Evolutionary conservation across 2,888 invertebrate genomes (phyloP), one percentile per base, ranked within the genome.

Genomic region (Tyria jacobaeae): DNA sequence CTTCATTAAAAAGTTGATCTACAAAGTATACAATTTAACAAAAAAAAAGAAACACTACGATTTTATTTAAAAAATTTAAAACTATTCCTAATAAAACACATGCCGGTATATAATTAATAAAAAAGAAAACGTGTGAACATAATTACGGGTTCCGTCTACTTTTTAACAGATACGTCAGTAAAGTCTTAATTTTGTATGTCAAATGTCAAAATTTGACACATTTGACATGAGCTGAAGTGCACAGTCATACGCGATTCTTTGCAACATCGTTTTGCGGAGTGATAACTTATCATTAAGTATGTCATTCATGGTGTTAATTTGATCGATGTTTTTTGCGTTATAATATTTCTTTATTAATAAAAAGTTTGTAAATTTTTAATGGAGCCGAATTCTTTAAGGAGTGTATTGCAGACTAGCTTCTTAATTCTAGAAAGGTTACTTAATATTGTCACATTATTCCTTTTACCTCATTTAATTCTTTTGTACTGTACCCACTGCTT

Each of bases 81-180:
- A 61, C 64, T 58, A 68, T 61, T 68, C 64, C 63, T 65, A 68
- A 66, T 62, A 62, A 70, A 57, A 31, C 62, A 52, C 51, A 56
- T 60, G 68, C 84, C 84, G 87, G 76, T 82, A 70, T 91, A 81
- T 92, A 88, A 93, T 92, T 93, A 93, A 88, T 86, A 83, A 86
- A 83, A 59, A 41, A 57, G 44, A 79, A 80, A 85, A 89, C 74
- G 90, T 86, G 92, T 87, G 83, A 90, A 91, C 75, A 61, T 91
- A 93, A 93, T 92, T 84, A 87, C 64, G 70, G 89, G 90, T 87
- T 83, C 83, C 82, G 86, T 88, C 67, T 37, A 83, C 79, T 78
- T 70, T 82, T 79, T 87, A 89, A 88, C 90, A 83, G 88, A 80
- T 80, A 81, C 72, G 76, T 70, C 76, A 74, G 80, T 73, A 80